Conservation (phyloP, 2,113 vertebrate genomes). For the Ciconia boyciana region DNA sequence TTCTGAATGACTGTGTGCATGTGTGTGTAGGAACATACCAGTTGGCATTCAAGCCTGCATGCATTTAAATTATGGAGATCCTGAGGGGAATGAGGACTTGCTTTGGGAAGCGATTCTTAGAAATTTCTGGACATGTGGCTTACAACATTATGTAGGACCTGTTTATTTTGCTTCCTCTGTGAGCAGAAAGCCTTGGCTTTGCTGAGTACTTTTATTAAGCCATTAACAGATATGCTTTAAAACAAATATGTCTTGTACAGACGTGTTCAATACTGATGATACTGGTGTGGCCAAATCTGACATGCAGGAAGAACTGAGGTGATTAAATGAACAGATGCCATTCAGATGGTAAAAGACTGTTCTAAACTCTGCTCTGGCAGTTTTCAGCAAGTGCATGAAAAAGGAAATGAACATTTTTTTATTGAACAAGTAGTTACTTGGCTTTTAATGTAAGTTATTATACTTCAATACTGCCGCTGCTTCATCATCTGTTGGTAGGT, state of each 20-base stretch:
- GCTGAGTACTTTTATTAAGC: background rate
- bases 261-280: background rate
- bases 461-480: background rate
- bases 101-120: background rate
- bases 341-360: background rate
- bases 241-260: background rate
- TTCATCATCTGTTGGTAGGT: background rate
- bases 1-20: background rate
- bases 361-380: background rate
- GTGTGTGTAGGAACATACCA: background rate
- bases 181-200: background rate
- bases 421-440: background rate
- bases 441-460: background rate
- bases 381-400: background rate
- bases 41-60: background rate
- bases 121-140: background rate
- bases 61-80: background rate
- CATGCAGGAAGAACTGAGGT: background rate
- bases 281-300: background rate
- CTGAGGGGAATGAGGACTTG: background rate
- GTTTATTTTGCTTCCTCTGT: background rate
- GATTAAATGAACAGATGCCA: background rate
- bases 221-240: background rate
- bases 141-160: background rate
- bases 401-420: background rate